Evolutionary conservation across 2,888 invertebrate species (phyloP).

Genomic region (Clepsis dumicolana): DNA sequence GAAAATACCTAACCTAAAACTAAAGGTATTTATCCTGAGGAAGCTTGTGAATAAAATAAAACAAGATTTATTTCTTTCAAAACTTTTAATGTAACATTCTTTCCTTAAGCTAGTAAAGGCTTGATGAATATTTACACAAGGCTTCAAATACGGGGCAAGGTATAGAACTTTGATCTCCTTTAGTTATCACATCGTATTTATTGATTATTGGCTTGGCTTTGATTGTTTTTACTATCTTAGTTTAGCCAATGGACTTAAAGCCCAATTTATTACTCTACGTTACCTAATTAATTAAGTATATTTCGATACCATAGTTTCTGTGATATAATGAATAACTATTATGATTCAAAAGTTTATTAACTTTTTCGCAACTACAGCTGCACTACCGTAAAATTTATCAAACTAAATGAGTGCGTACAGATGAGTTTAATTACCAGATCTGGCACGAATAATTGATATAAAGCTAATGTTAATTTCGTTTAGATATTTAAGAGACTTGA

Average conservation of each 20-base stretch:
- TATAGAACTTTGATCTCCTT: slow-evolving; percentile 79
- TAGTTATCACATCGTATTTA: slow-evolving; percentile 70
- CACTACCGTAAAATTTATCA: background rate
- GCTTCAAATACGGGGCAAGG: slow-evolving; percentile 83
- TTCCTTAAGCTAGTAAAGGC: slow-evolving; percentile 83
- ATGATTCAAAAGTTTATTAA: slow-evolving; percentile 8
- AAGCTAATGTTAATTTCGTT: too few relatives aligned
- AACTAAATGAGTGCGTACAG: too few relatives aligned
- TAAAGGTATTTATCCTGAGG: slow-evolving; percentile 46
- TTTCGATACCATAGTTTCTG: slow-evolving; percentile 14
- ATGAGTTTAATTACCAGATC: too few relatives aligned
- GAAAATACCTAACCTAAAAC: too few relatives aligned
- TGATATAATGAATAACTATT: slow-evolving; percentile 2
- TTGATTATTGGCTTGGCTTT: slow-evolving; percentile 43
- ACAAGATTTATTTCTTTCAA: slow-evolving; percentile 71
- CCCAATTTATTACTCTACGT: slow-evolving; percentile 43
- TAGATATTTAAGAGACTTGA: too few relatives aligned
- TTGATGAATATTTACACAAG: slow-evolving; percentile 85
- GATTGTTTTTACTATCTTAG: slow-evolving; percentile 66
- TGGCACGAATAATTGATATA: too few relatives aligned
- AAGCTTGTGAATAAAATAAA: slow-evolving; percentile 56
- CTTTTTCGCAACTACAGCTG: slow-evolving; percentile 5
- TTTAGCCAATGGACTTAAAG: slow-evolving; percentile 66
- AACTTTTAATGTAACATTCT: slow-evolving; percentile 82
- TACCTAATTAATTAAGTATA: slow-evolving; percentile 22